Evolutionary conservation across 2,797 vertebrate genomes (phyloP).

Genomic region (Takifugu ocellatus): DNA sequence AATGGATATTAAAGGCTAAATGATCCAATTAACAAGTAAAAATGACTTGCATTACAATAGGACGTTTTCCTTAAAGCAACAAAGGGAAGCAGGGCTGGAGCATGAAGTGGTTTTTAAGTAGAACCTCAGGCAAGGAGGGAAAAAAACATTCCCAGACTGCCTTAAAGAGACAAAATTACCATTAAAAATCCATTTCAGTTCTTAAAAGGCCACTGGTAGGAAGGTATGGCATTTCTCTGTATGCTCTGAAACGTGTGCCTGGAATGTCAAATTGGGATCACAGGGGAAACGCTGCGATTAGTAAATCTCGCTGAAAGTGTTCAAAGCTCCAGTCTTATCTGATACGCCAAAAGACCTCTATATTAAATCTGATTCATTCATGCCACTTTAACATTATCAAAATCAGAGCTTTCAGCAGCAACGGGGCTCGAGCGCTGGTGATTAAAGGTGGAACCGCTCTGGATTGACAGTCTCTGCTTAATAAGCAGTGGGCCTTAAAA

Average conservation of each 20-base stretch:
- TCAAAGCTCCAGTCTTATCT: constrained; percentile 6
- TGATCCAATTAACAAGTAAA: constrained; percentile 12
- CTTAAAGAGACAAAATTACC: constrained; percentile 37
- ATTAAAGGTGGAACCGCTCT: constrained; percentile 20
- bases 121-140: constrained; percentile 17
- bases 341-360: neutral
- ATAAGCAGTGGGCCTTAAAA: neutral
- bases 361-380: constrained; percentile 1
- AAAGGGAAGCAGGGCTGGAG: constrained; percentile 25
- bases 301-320: constrained; percentile 15
- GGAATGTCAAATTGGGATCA: constrained; percentile 29
- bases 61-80: constrained; percentile 3
- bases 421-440: constrained; percentile 1
- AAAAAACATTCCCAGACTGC: constrained; percentile 31
- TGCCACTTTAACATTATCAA: constrained; percentile 3
- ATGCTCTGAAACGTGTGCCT: neutral
- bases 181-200: constrained; percentile 50
- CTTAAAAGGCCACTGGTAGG: constrained; percentile 17
- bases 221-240: constrained; percentile 18
- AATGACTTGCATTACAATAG: constrained; percentile 13
- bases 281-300: constrained; percentile 14
- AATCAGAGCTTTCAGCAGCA: constrained; percentile 17
- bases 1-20: neutral
- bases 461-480: neutral
- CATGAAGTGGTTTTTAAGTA: constrained; percentile 11